Evolutionary conservation across 2,113 vertebrate species (phyloP).

Genomic region (Hippocampus mohnikei): DNA sequence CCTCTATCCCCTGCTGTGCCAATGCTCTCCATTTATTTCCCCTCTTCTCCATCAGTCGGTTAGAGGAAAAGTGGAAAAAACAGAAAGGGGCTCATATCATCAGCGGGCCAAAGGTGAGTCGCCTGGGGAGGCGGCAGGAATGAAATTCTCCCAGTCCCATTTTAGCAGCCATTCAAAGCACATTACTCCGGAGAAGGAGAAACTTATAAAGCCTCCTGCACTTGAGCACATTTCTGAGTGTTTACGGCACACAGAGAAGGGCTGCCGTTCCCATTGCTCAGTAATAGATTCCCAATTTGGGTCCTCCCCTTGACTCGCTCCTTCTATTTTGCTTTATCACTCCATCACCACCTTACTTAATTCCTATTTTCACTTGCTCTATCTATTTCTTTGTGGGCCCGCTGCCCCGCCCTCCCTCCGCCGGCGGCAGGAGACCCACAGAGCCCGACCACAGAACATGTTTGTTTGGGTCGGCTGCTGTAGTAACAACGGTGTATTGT

Average conservation of each 20-base stretch:
- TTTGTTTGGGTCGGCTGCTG: conserved; percentile 60
- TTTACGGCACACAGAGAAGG: conserved; percentile 76
- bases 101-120: conserved; percentile 91
- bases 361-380: conserved; percentile 42
- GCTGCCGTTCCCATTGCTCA: conserved; percentile 66
- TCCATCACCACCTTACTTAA: conserved; percentile 37
- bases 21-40: conserved; percentile 83
- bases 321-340: conserved; percentile 46
- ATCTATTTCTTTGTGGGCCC: conserved; percentile 45
- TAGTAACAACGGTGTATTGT: conserved; percentile 52
- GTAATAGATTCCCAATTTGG: conserved; percentile 83
- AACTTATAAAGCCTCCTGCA: conserved; percentile 81
- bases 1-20: conserved; percentile 71
- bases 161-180: conserved; percentile 85
- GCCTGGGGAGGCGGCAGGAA: conserved; percentile 90
- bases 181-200: conserved; percentile 86
- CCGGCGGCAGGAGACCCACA: conserved; percentile 29
- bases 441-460: conserved; percentile 42
- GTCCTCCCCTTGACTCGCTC: conserved; percentile 33
- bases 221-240: conserved; percentile 86
- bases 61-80: conserved; percentile 77
- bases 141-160: conserved; percentile 93
- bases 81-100: conserved; percentile 88
- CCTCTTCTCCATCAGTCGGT: conserved; percentile 73
- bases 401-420: conserved; percentile 20